Conservation (phyloP, 2,797 vertebrate genomes). For the Silurus lanzhouensis region DNA sequence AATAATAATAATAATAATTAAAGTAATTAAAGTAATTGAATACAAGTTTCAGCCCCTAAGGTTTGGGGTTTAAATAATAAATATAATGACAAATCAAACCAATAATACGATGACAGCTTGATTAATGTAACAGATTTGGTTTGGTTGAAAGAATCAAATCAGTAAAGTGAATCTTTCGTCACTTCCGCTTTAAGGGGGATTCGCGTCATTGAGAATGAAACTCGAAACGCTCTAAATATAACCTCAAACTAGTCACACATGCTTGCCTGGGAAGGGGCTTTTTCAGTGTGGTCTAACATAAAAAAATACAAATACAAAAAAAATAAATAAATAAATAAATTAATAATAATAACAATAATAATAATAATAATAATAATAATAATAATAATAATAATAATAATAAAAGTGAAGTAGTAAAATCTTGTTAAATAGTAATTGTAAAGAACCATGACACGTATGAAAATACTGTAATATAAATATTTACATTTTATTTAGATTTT, state of each 20-base stretch:
- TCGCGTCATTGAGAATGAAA: not conserved
- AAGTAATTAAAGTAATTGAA: not conserved
- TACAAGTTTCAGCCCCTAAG: not conserved
- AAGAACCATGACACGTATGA: not conserved
- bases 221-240: constrained; percentile 1
- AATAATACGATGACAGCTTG: not conserved
- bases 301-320: not conserved
- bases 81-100: not conserved
- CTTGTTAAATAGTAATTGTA: not conserved
- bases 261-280: not conserved
- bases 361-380: not conserved
- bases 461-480: not conserved
- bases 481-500: no score
- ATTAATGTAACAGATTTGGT: not conserved
- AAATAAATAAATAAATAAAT: not conserved
- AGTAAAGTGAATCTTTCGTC: not conserved
- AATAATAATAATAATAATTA: not conserved
- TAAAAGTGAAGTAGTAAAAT: not conserved
- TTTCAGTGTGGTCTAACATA: not conserved
- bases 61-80: not conserved
- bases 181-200: not conserved
- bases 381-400: not conserved
- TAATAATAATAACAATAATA: constrained; percentile 16
- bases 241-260: not conserved
- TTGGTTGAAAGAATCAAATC: not conserved